Conservation (phyloP, 2,113 vertebrate species). For the Clarias magur region DNA sequence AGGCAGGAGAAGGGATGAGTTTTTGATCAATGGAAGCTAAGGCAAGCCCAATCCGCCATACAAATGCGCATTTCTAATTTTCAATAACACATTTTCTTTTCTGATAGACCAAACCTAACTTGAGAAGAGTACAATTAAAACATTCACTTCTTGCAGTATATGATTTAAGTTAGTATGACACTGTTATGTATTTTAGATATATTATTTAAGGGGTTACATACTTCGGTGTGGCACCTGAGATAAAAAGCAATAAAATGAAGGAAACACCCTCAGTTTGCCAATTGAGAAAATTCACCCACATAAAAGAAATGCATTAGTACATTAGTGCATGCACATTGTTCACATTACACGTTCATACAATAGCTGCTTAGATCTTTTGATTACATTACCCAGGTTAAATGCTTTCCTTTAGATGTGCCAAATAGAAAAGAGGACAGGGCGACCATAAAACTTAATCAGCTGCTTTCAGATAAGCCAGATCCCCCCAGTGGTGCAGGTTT, state of each 20-base stretch:
- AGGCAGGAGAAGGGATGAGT: slow-evolving; percentile 24
- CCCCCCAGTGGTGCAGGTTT: not conserved
- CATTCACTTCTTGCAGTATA: slow-evolving; percentile 28
- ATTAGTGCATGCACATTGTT: slow-evolving; percentile 38
- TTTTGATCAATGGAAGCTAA: slow-evolving; percentile 7
- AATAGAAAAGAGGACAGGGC: not conserved
- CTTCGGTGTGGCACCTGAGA: slow-evolving; percentile 29
- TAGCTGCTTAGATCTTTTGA: not conserved
- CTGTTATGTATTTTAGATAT: not conserved
- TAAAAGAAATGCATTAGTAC: slow-evolving; percentile 23
- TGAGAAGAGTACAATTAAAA: slow-evolving; percentile 8
- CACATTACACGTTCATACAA: slow-evolving; percentile 9
- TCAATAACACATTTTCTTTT: slow-evolving; percentile 3
- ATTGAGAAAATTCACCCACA: not conserved
- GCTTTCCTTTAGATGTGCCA: not conserved
- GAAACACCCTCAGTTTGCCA: not conserved
- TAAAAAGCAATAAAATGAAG: slow-evolving; percentile 19
- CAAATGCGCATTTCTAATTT: not conserved
- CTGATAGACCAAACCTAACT: not conserved
- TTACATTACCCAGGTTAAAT: slow-evolving; percentile 3
- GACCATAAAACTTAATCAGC: not conserved
- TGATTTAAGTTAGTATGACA: slow-evolving; percentile 12
- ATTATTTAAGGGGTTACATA: slow-evolving; percentile 22
- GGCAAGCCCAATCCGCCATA: not conserved
- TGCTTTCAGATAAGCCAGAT: slow-evolving; percentile 4